Evolutionary conservation across 1,140 invertebrate species (phyloP).

Genomic region (Portunus trituberculatus): DNA sequence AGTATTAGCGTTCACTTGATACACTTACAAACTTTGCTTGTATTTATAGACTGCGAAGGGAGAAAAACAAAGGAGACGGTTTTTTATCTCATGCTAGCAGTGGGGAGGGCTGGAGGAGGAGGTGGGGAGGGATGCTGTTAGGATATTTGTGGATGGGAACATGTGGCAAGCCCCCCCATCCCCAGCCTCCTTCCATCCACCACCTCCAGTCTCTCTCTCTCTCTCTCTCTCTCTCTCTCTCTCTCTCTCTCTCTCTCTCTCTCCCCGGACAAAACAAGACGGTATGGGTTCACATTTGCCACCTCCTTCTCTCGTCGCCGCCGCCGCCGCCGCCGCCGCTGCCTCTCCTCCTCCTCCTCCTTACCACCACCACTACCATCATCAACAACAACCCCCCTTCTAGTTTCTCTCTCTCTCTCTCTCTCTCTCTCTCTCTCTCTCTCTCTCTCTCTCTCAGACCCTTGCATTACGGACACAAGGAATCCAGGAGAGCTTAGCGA

Average conservation of each 20-base stretch:
- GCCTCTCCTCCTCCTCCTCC: too few species aligned
- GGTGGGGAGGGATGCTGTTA: neutral
- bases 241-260: constrained; percentile 58
- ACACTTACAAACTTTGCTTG: constrained; percentile 45
- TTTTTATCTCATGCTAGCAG: neutral
- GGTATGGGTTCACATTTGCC: constrained; percentile 55
- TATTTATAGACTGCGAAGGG: neutral
- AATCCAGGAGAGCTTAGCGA: neutral
- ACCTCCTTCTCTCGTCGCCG: neutral
- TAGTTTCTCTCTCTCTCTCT: neutral
- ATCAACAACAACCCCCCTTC: too few species aligned
- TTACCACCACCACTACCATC: neutral
- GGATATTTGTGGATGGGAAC: constrained; percentile 1
- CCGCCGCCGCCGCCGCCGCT: too few species aligned
- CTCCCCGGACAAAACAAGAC: constrained; percentile 56
- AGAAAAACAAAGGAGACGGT: neutral
- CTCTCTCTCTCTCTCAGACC: neutral
- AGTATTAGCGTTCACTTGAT: constrained; percentile 41
- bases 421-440: constrained; percentile 47
- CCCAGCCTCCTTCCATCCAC: neutral
- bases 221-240: constrained; percentile 36
- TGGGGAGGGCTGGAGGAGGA: neutral
- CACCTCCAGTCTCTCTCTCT: neutral
- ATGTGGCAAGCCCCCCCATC: neutral
- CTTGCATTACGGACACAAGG: constrained; percentile 3